Evolutionary conservation across 2,113 vertebrate species (phyloP).

Genomic region (Alethe castanea): DNA sequence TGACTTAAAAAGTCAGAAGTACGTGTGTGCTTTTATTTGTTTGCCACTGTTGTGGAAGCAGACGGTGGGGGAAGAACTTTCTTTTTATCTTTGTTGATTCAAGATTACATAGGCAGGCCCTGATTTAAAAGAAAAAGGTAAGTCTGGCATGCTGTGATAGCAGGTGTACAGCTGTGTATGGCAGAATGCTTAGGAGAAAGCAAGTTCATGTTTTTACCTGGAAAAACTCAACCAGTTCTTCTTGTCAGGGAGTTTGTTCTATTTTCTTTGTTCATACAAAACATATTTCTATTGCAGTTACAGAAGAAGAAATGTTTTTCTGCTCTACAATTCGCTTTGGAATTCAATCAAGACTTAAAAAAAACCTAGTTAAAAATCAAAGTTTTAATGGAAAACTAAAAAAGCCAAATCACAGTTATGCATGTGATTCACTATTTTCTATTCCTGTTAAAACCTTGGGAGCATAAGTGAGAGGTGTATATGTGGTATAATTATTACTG

Average conservation of each 20-base stretch:
- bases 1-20: neutral
- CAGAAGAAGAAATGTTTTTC: neutral
- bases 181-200: neutral
- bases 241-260: neutral
- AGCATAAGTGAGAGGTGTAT: fast-evolving
- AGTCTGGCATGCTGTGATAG: neutral
- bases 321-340: neutral
- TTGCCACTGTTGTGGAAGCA: neutral
- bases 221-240: neutral
- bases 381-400: neutral
- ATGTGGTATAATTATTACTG: neutral
- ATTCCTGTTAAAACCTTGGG: neutral
- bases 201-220: neutral
- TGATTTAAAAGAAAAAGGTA: neutral
- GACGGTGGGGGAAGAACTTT: fast-evolving
- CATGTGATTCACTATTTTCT: neutral
- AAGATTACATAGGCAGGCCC: neutral
- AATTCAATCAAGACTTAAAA: neutral
- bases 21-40: neutral
- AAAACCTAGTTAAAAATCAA: neutral
- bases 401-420: neutral
- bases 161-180: neutral
- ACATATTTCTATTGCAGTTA: neutral
- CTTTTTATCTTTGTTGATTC: neutral
- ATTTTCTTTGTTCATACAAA: neutral